Base-by-base conservation (phyloP, 2,113 vertebrate genomes). In the Hystrix cristata region DNA sequence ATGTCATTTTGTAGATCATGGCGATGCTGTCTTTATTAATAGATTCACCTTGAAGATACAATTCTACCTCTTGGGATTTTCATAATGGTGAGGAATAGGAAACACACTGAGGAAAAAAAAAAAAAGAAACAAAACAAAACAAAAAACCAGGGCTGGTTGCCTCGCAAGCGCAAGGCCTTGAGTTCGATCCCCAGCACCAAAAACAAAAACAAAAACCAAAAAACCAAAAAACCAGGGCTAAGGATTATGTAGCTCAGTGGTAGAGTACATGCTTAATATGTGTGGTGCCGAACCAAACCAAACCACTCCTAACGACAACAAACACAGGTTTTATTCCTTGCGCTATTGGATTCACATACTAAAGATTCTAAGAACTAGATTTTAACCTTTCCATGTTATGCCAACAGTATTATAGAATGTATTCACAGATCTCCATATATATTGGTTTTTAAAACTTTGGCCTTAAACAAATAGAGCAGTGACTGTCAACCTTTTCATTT, bases 401-500 rank as follows among this genome's bases (percentile, higher is more conserved):
- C 57, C 19, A 78, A n/a, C 31, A 86, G 12, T 71, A 69, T 53
- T 74, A 81, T 59, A 48, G 91, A 81, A 65, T 74, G 48, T n/a
- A 82, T 86, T 81, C 29, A 21, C 2, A 48, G 55, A 79, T 89
- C 46, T 92, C 89, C 18, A 65, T 85, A 21, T 48, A 34, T 34
- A 78, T 62, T 83, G n/a, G 51, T 53, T 83, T 83, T 65, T n/a
- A 25, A 87, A 62, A 78, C 23, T 16, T 85, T 79, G 60, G 71
- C 48, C 34, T 81, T 88, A 78, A 92, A 71, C 64, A 87, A 55
- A 92, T 31, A 72, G 48, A 88, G 25, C 69, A 83, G 53, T 31
- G 53, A 78, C 60, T 78, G 48, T 87, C 46, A 93, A 46, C 51
- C 55, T 53, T 91, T 91, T 96, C 65, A 59, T 62, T 65, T 82